Percentiles rank a stretch among this genome's conserved stretches.
Conservation (phyloP, 2,797 vertebrate species). For the Hypotaenidia okinawae region DNA sequence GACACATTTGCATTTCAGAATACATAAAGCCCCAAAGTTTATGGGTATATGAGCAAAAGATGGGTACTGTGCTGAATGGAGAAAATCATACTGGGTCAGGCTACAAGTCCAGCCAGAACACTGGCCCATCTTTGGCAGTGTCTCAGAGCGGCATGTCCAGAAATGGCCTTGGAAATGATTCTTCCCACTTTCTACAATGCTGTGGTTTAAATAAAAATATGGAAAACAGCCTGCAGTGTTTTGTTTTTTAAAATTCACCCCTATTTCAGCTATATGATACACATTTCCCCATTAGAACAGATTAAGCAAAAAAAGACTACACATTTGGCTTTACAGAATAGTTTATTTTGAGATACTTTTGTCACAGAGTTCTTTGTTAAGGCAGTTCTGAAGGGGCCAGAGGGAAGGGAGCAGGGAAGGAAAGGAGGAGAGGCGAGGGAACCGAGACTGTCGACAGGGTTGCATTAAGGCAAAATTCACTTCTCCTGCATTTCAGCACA, state of each 20-base stretch:
- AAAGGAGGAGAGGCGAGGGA: neutral
- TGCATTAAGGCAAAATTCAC: slow-evolving; percentile 64
- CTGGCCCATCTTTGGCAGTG: neutral
- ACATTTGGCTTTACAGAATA: slow-evolving; percentile 40
- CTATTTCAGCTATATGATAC: neutral
- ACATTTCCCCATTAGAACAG: neutral
- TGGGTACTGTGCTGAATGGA: fast-evolving
- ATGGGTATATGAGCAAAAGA: neutral
- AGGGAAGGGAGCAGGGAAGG: neutral
- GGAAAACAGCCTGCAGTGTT: neutral
- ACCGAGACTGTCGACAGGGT: neutral
- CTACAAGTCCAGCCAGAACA: neutral
- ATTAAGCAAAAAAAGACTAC: slow-evolving; percentile 8
- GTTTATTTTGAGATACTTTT: slow-evolving; percentile 68
- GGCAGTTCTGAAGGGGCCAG: slow-evolving; percentile 45
- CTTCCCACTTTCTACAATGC: neutral
- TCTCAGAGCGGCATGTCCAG: neutral
- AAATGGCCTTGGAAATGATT: neutral
- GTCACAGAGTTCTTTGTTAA: slow-evolving; percentile 60
- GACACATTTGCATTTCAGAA: neutral
- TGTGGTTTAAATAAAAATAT: neutral
- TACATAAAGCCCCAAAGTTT: neutral
- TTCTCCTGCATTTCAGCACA: slow-evolving; percentile 48
- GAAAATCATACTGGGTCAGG: neutral
- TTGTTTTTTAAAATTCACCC: neutral